Evolutionary conservation across 2,797 vertebrate species (phyloP).

Genomic region (Sitta carolinensis): DNA sequence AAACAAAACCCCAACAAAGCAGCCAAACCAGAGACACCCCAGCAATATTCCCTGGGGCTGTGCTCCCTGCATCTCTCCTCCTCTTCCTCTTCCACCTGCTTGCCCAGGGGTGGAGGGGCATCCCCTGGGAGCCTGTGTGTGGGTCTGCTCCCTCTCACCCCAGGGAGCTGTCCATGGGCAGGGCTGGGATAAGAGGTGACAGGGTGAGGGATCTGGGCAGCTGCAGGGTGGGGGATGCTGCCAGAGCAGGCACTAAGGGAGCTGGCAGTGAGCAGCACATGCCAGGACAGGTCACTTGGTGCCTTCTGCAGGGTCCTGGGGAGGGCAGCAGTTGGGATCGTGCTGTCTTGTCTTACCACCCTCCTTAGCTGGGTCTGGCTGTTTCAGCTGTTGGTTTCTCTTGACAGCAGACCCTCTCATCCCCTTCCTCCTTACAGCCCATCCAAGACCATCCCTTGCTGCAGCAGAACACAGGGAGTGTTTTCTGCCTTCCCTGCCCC

Average conservation of each 20-base stretch:
- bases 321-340: background rate
- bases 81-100: slow-evolving; percentile 32
- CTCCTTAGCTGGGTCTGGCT: background rate
- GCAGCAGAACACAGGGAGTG: background rate
- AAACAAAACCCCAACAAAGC: background rate
- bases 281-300: background rate
- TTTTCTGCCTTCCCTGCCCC: background rate
- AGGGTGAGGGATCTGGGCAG: rapidly evolving
- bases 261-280: background rate
- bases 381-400: background rate
- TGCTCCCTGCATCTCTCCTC: background rate
- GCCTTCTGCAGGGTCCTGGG: background rate
- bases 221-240: background rate
- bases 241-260: background rate
- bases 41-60: background rate
- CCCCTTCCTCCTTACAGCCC: background rate
- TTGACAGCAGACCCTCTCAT: background rate
- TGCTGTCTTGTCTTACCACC: background rate
- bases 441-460: background rate
- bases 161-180: background rate
- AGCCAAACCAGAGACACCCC: background rate
- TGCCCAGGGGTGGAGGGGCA: background rate
- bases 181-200: background rate
- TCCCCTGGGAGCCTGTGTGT: background rate
- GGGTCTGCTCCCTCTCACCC: background rate